Percentiles rank a stretch among this genome's conserved stretches.
phyloP scores from a whole-genome alignment of 92 coral and sea anemone genomes.

The Anthopleura xanthogrammica region DNA sequence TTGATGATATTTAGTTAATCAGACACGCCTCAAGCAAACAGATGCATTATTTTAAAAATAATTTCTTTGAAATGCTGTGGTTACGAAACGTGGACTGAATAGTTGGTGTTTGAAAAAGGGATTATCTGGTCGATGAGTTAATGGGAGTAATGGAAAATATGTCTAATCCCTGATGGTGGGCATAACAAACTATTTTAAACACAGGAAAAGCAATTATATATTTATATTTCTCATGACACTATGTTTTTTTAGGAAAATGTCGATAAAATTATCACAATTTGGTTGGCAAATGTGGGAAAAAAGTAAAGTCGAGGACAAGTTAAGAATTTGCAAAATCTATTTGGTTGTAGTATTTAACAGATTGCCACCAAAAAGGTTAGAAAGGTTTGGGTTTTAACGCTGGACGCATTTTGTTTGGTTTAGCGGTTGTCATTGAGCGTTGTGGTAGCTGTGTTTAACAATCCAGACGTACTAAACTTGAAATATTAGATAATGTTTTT shows the following conservation, averaged over 20 bases:
- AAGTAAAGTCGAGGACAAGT: no score
- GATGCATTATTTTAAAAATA: neutral
- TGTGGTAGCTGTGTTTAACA: no score
- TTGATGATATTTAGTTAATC: neutral
- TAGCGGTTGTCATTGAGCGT: no score
- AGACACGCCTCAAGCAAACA: constrained; percentile 29
- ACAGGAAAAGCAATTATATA: neutral
- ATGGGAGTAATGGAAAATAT: constrained; percentile 8
- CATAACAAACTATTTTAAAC: neutral
- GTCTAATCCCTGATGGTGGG: neutral
- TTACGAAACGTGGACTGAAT: neutral
- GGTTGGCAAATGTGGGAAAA: no score
- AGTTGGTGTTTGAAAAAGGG: neutral
- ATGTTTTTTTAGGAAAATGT: neutral
- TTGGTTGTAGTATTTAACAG: no score
- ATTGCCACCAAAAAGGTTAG: no score
- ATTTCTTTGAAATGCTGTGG: neutral
- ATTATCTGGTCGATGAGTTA: constrained; percentile 6
- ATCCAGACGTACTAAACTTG: no score
- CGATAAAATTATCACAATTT: neutral
- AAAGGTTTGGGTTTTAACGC: no score
- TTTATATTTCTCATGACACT: neutral
- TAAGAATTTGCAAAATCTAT: no score
- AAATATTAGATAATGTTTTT: no score
- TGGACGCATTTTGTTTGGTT: no score